A percentile compares a stretch with the other conserved stretches of the same genome.
These are phyloP conservation scores for Delichon dasypus DNA, from an alignment of 2,797 vertebrate species.

Conservation along the genomic window DNA sequence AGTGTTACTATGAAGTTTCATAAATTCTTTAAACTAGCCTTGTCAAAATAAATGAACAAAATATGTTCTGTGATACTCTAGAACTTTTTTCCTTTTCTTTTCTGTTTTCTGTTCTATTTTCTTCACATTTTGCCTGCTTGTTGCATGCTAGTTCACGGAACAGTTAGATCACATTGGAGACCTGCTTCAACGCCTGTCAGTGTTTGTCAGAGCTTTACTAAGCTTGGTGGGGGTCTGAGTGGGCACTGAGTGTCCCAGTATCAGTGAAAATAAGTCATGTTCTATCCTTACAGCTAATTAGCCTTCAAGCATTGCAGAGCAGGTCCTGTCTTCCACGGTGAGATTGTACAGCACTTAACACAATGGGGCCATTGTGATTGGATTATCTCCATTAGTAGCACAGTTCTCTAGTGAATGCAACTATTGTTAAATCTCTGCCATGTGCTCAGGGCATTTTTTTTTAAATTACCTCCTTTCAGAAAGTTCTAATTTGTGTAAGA, in stretches of 20 bases:
- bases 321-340: background rate
- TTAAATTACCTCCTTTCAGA: background rate
- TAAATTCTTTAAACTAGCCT: constrained; percentile 43
- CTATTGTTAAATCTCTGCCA: constrained; percentile 10
- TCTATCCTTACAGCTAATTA: background rate
- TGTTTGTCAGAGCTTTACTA: background rate
- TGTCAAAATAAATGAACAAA: constrained; percentile 53
- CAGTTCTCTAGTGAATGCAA: background rate
- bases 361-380: background rate
- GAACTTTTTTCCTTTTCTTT: background rate
- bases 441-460: background rate
- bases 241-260: background rate
- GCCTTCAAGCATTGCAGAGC: background rate
- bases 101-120: background rate
- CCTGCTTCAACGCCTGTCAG: background rate
- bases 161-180: background rate
- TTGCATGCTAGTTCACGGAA: background rate
- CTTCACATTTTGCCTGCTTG: background rate
- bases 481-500: background rate
- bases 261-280: background rate
- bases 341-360: constrained; percentile 3
- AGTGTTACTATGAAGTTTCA: constrained; percentile 30
- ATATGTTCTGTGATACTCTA: background rate
- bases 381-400: background rate
- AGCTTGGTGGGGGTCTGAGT: background rate